Evolutionary conservation across 2,888 invertebrate species (phyloP).

Genomic region (Drosophila birchii): DNA sequence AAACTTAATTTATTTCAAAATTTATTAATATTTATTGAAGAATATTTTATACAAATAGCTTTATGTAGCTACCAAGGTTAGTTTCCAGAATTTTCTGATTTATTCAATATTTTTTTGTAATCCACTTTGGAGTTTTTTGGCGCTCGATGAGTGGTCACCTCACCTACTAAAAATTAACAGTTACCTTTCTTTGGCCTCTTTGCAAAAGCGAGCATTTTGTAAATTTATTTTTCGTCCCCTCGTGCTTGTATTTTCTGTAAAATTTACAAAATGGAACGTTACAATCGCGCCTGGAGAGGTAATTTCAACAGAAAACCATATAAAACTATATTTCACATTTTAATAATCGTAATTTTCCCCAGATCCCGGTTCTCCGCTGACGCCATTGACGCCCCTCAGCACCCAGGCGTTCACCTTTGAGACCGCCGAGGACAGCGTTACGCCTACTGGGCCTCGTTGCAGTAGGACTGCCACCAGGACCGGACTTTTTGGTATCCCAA

Average conservation of each 20-base stretch:
- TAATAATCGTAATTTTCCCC: neutral
- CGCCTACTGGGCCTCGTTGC: conserved; percentile 11
- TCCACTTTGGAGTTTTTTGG: neutral
- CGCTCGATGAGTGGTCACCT: conserved; percentile 14
- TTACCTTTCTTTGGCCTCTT: conserved; percentile 13
- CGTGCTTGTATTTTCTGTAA: conserved; percentile 4
- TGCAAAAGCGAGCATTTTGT: neutral
- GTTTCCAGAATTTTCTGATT: neutral
- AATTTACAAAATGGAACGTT: conserved; percentile 55
- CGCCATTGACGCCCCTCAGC: conserved; percentile 69
- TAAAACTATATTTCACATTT: neutral
- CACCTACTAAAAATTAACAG: conserved; percentile 24
- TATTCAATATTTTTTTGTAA: neutral
- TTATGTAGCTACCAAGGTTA: neutral
- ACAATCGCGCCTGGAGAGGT: conserved; percentile 70
- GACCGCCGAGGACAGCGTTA: neutral
- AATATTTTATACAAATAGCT: neutral
- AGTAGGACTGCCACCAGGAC: neutral
- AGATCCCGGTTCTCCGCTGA: conserved; percentile 73
- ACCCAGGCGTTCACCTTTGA: conserved; percentile 67
- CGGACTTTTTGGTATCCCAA: conserved; percentile 10
- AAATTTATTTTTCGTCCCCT: conserved; percentile 7
- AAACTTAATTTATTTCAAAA: neutral
- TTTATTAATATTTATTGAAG: neutral
- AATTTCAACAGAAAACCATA: neutral